A percentile compares a stretch with the other conserved stretches of the same genome.
Conservation (phyloP, 2,113 vertebrate genomes). For the Athene cunicularia region DNA sequence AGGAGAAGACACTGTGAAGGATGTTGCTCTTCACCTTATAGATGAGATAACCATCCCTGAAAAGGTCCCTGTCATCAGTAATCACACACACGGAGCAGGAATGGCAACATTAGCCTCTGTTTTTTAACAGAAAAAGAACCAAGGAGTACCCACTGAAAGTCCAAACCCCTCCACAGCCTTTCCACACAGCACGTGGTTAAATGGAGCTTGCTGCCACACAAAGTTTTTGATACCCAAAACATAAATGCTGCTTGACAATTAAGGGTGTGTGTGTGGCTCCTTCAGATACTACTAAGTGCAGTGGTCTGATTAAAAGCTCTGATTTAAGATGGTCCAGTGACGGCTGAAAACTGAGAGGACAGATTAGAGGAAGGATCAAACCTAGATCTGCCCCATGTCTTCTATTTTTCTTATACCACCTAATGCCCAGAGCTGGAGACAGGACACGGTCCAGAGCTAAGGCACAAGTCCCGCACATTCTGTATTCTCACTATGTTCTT, state of each 20-base stretch:
- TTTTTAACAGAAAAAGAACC: background rate
- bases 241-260: background rate
- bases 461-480: fast-evolving
- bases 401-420: background rate
- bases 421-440: background rate
- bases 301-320: background rate
- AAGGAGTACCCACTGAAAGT: background rate
- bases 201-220: fast-evolving
- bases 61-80: background rate
- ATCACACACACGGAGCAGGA: background rate
- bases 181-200: background rate
- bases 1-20: background rate
- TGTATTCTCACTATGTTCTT: background rate
- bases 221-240: background rate
- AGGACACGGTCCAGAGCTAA: background rate
- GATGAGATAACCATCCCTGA: background rate
- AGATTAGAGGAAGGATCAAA: background rate
- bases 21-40: background rate
- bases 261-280: background rate
- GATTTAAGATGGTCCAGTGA: background rate
- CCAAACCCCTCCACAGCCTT: background rate
- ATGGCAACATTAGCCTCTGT: background rate
- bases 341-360: background rate
- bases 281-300: background rate
- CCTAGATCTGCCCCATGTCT: background rate